Evolutionary conservation across 1,140 invertebrate species (phyloP).

Genomic region (Pseudomyrmex flavicornis): DNA sequence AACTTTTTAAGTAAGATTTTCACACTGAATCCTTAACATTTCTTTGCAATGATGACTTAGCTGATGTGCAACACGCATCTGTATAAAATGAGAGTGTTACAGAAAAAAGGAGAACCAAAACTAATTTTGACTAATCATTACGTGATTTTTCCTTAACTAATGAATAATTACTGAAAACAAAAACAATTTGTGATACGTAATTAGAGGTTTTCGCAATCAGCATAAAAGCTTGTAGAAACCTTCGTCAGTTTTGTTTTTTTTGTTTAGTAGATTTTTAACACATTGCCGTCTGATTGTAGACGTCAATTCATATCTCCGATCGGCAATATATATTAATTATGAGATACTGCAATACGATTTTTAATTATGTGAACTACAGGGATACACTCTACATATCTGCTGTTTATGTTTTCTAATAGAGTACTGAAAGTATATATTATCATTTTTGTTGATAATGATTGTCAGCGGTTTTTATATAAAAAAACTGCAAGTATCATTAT

Average conservation of each 20-base stretch:
- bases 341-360: too few species aligned
- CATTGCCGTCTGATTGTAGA: too few species aligned
- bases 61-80: conserved; percentile 1
- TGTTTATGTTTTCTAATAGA: conserved; percentile 5
- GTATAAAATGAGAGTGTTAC: background rate
- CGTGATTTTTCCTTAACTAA: conserved; percentile 14
- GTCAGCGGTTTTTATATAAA: conserved; percentile 3
- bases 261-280: too few species aligned
- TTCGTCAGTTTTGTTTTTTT: background rate
- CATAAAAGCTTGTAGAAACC: conserved; percentile 10
- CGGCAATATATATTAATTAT: too few species aligned
- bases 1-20: conserved; percentile 73
- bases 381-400: conserved; percentile 17
- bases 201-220: background rate
- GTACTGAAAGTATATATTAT: background rate
- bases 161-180: conserved; percentile 40
- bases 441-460: background rate
- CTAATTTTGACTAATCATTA: conserved; percentile 50
- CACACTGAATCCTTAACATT: conserved; percentile 60
- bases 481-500: conserved; percentile 15
- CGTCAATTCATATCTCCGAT: too few species aligned
- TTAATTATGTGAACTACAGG: conserved; percentile 4
- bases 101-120: background rate
- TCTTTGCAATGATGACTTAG: conserved; percentile 50
- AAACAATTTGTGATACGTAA: conserved; percentile 58